A percentile compares a stretch with the other conserved stretches of the same genome.
These are phyloP conservation scores for Avahi laniger DNA, from an alignment of 2,797 vertebrate species.

Conservation along the genomic window DNA sequence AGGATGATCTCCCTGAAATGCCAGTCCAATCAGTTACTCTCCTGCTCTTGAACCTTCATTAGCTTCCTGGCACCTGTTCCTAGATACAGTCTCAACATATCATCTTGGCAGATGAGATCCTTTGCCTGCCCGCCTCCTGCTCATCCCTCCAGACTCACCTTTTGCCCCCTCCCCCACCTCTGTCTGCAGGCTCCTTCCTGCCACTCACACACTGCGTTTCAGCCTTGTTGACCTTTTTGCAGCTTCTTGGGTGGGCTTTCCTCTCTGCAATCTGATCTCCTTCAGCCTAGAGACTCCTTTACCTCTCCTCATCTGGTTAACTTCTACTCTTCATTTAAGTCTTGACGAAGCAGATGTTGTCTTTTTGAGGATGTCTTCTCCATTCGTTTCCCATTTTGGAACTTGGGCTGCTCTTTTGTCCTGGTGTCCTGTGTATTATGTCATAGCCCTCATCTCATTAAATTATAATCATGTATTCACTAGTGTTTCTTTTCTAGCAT, in stretches of 20 bases:
- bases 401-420: neutral
- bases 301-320: neutral
- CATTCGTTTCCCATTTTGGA: neutral
- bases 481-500: neutral
- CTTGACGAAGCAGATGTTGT: neutral
- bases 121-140: neutral
- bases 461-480: neutral
- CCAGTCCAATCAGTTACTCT: neutral
- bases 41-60: neutral
- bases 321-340: neutral
- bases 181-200: neutral
- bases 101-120: neutral
- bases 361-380: neutral
- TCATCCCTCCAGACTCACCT: neutral
- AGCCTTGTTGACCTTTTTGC: neutral
- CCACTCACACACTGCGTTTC: fast-evolving
- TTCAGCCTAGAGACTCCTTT: neutral
- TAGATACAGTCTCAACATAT: neutral
- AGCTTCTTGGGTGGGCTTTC: neutral
- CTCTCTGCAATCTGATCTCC: neutral
- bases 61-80: neutral
- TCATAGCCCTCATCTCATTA: neutral
- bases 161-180: neutral
- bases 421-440: neutral
- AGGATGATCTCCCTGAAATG: neutral